Conservation (phyloP, 2,797 vertebrate species). For the Buceros bicornis region DNA sequence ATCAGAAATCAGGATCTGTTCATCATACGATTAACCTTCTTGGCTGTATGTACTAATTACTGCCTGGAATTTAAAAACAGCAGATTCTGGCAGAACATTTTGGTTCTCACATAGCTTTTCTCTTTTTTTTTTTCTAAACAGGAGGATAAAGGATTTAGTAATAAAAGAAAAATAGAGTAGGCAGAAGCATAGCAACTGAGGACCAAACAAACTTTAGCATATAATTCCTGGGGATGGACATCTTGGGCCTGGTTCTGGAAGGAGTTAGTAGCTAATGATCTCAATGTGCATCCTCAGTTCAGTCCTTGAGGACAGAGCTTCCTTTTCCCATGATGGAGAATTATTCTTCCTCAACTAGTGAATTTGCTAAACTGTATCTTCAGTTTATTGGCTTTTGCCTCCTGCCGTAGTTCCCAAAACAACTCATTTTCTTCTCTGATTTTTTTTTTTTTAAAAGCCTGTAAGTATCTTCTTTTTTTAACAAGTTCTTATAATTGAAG, state of each 20-base stretch:
- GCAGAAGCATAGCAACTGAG: constrained; percentile 2
- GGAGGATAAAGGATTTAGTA: neutral
- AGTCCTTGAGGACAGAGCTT: neutral
- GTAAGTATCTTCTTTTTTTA: neutral
- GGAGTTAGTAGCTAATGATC: neutral
- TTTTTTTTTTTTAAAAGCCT: neutral
- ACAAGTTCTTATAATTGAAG: neutral
- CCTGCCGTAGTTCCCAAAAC: neutral
- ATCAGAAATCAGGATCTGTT: constrained; percentile 37
- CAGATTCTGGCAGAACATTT: constrained; percentile 59
- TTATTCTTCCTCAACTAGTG: neutral
- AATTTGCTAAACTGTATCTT: neutral
- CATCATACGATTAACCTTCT: neutral
- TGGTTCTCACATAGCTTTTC: neutral
- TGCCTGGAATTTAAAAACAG: constrained; percentile 53
- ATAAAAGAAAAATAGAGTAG: neutral
- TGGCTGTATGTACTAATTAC: constrained; percentile 57
- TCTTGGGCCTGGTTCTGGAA: neutral
- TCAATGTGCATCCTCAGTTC: neutral
- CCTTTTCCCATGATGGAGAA: neutral
- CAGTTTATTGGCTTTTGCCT: neutral
- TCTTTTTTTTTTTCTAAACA: neutral
- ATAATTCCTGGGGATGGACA: neutral
- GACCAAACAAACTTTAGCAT: neutral
- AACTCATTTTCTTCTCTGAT: neutral